Conservation (phyloP, 2,797 vertebrate species). For the Anisognathus igniventris region DNA sequence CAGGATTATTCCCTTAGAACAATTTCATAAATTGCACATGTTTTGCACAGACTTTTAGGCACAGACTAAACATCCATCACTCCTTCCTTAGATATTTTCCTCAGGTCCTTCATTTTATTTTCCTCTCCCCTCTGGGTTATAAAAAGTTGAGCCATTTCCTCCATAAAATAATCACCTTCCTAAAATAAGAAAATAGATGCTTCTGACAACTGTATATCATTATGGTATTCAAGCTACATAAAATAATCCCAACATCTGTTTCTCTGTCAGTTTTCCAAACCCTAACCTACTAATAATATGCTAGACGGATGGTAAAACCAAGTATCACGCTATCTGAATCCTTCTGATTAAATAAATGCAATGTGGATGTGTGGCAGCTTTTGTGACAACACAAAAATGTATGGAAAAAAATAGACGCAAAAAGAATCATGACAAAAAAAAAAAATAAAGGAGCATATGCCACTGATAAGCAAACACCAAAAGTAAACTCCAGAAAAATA, state of each 20-base stretch:
- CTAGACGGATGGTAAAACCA: conserved; percentile 30
- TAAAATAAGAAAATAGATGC: conserved; percentile 46
- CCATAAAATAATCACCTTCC: conserved; percentile 35
- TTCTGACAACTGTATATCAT: conserved; percentile 58
- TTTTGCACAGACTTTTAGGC: conserved; percentile 38
- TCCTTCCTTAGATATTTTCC: conserved; percentile 19
- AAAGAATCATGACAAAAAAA: not conserved
- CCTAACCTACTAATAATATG: conserved; percentile 60
- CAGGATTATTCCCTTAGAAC: not conserved
- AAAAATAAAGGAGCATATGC: conserved; percentile 2
- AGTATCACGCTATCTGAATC: conserved; percentile 2
- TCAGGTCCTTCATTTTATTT: not conserved
- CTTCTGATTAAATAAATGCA: conserved; percentile 37
- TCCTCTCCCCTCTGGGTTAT: not conserved
- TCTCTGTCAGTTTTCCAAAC: conserved; percentile 68
- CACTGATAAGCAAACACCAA: conserved; percentile 1
- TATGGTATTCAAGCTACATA: conserved; percentile 42
- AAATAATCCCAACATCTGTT: conserved; percentile 68
- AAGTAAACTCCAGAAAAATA: conserved; percentile 15
- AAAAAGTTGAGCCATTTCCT: conserved; percentile 35
- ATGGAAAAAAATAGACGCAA: not conserved
- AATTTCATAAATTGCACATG: not conserved
- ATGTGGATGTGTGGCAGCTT: conserved; percentile 29
- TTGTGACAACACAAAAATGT: conserved; percentile 34
- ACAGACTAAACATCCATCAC: conserved; percentile 47